phyloP scores from a whole-genome alignment of 1,140 invertebrate genomes.

The Trichonephila clavata region DNA sequence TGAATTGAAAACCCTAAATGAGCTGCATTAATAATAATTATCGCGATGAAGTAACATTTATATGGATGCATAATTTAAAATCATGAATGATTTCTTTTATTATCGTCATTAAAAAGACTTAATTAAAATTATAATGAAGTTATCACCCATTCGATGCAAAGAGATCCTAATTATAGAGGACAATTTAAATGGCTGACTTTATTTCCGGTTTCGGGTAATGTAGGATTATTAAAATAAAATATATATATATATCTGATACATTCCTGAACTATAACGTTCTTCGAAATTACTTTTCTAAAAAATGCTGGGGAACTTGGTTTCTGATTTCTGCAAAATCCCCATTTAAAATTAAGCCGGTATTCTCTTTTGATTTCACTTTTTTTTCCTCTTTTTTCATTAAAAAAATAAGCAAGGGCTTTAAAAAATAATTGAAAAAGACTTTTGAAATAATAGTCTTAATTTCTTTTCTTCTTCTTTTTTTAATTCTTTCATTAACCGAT shows the following conservation, averaged over 20 bases:
- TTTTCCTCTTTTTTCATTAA: background rate
- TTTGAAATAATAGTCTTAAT: background rate
- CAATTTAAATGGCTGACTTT: slow-evolving; percentile 30
- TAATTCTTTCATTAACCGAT: background rate
- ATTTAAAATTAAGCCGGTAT: background rate
- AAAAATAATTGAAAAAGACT: slow-evolving; percentile 32
- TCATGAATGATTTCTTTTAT: background rate
- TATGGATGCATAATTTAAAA: background rate
- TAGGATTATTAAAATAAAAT: too few relatives aligned
- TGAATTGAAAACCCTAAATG: background rate
- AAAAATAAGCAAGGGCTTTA: background rate
- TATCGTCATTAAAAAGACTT: background rate
- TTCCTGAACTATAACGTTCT: background rate
- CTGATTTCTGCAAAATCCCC: background rate
- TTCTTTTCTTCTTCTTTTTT: background rate
- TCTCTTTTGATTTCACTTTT: background rate
- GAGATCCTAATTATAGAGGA: background rate
- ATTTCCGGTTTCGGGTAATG: background rate
- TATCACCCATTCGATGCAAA: background rate
- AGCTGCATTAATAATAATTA: background rate
- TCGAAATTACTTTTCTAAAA: slow-evolving; percentile 10
- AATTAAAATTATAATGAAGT: slow-evolving; percentile 39
- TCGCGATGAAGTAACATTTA: background rate
- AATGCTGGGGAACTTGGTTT: background rate
- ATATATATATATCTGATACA: background rate